Evolutionary conservation across 2,888 invertebrate species (phyloP), one percentile per base, ranked within the genome.

Genomic region (Hedya salicella): DNA sequence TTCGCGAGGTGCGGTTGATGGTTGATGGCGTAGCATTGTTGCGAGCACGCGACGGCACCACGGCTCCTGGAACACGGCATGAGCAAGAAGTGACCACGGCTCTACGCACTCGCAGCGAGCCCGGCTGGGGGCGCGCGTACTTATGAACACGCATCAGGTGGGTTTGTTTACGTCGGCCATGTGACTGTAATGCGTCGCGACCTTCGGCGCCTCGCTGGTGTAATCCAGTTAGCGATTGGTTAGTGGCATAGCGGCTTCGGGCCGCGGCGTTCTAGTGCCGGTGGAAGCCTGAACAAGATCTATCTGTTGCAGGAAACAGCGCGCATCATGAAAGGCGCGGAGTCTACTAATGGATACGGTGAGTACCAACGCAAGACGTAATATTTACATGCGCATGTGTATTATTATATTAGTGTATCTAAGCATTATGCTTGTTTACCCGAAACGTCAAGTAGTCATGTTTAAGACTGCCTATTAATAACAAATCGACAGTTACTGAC

Each of bases 101-200:
- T 21, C 13, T 5, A 16, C 30, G 46, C 56, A 57, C n/a, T 36
- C 36, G 30, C 25, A 48, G 50, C 60, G 25, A 14, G 44, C 42
- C 11, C 40, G 17, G 40, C 61, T 62, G 30, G 52, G 21, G 48
- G 46, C 54, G 30, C 48, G 30, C 46, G 36, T 16, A 19, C 19
- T 19, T 6, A 25, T 40, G n/a, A 36, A 59, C 50, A 59, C 70
- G 78, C 80, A 78, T 79, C 79, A 82, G 83, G 82, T 83, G 78
- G 78, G 82, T 82, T 81, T 81, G 83, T 82, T 81, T 79, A 82
- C 76, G 76, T 73, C 73, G 73, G 76, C 79, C 82, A 82, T 82
- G 83, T 82, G 82, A 83, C 74, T 70, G 63, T 69, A 78, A 75
- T 79, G 77, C 79, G 57, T 6, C 46, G 60, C 79, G 78, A 73